Evolutionary conservation across 2,888 invertebrate species (phyloP), one percentile per base, ranked within the genome.

Genomic region (Micropterix aruncella): DNA sequence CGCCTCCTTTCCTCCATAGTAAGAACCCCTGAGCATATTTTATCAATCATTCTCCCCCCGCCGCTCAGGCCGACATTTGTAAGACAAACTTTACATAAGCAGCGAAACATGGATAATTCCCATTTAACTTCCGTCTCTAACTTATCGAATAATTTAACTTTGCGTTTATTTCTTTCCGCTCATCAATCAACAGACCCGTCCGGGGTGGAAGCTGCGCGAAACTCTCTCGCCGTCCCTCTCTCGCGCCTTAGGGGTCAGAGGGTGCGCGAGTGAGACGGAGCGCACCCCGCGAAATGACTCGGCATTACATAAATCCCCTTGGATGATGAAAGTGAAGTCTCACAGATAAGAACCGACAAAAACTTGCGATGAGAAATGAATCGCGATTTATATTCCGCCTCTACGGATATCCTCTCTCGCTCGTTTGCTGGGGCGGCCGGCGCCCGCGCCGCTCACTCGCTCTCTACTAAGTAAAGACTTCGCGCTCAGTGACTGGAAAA

Each of bases 281-380:
- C 66, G 59, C 64, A 66, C 60, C 66, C 64, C 69, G 71, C 71
- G 71, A 71, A 71, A 71, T 71, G 71, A 71, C 71, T 71, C 70
- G 70, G 70, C 71, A 71, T 71, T 71, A 71, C 70, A 71, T 70
- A 70, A 71, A 71, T 71, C 71, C 71, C 70, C 64, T 71, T 60
- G 70, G 71, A 71, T 71, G 71, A 71, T 71, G 71, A 71, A 71
- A 71, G 70, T 71, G 71, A 71, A 71, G 71, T 70, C 67, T 71
- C 68, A 71, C 71, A 70, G 71, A 71, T 71, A 71, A 71, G 71
- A 68, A 70, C 70, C 70, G 70, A 69, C 70, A 71, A 71, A 71
- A 71, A 71, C 68, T 71, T 71, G 65, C 71, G 69, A 71, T 71
- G 71, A 71, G 71, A 71, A 71, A 71, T 71, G 71, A 70, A 64